Base-by-base conservation (phyloP, 37 sponge, comb jelly and placozoan species). In the Halichondria panicea region DNA sequence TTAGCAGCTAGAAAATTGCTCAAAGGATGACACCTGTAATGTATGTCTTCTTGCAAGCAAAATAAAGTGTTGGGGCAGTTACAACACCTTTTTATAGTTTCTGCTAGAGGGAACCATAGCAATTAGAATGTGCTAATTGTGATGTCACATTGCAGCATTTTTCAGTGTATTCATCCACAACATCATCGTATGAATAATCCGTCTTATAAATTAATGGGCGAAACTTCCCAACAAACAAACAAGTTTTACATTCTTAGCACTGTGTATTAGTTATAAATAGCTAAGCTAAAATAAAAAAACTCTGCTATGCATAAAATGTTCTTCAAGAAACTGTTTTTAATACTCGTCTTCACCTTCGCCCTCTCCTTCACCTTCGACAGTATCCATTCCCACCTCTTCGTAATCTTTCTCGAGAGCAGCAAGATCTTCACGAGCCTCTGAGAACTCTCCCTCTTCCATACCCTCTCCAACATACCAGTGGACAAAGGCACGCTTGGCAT, bases 391-490 rank as follows among this genome's bases (percentile, higher is more conserved):
- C 11, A 91, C 91, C 72, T 91, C 91, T 50, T 91, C 87, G 69
- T 91, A 91, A 61, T 91, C 91, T 77, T 86, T 86, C 84, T 91
- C 92, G 48, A 91, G 86, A 39, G 87, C 92, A 60, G 92, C 92
- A 65, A 91, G 77, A 74, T 94, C 91, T 56, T 90, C 95, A 69
- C 95, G 87, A 54, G 95, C 95, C 68, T 94, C 95, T 1, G 87
- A 75, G 71, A 94, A 94, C 82, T 94, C 95, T 79, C 95, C 95
- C 72, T 94, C 95, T 58, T 94, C 95, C 95, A 94, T 94, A 33
- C 95, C 95, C 68, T 94, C 95, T 64, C 95, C 95, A 25, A 93
- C 94, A 63, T 94, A 94, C 95, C 95, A 94, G 85, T 94, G 95
- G 54, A 94, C 95, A 43, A 94, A 94, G 55, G 95, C 91, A 38